Evolutionary conservation across 1,140 invertebrate species (phyloP).

Genomic region (Drosophila oshimai): DNA sequence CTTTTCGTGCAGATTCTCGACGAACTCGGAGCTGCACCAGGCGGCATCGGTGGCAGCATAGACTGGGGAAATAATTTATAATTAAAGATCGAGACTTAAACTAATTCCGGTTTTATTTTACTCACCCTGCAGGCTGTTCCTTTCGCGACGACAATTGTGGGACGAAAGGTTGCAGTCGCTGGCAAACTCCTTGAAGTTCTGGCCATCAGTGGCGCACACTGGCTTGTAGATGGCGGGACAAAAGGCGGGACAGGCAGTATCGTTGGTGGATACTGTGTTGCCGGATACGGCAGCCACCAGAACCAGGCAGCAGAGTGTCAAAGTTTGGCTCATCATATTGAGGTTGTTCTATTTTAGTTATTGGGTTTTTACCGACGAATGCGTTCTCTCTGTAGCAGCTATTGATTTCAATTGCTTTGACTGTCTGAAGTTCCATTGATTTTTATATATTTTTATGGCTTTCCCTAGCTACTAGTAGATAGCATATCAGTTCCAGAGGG

Average conservation of each 20-base stretch:
- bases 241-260: constrained; percentile 56
- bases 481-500: constrained; percentile 36
- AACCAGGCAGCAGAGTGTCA: constrained; percentile 41
- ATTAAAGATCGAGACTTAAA: neutral
- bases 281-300: constrained; percentile 45
- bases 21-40: constrained; percentile 70
- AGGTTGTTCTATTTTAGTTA: neutral
- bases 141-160: constrained; percentile 64
- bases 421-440: constrained; percentile 62
- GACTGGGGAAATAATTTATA: constrained; percentile 11
- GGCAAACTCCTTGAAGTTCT: constrained; percentile 65
- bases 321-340: constrained; percentile 41
- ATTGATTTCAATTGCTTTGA: constrained; percentile 63
- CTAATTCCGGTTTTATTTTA: neutral
- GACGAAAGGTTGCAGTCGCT: constrained; percentile 59
- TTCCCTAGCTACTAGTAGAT: constrained; percentile 22
- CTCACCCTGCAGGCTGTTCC: constrained; percentile 44
- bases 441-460: constrained; percentile 62
- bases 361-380: constrained; percentile 3
- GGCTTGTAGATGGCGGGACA: constrained; percentile 64
- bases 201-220: constrained; percentile 65
- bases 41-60: constrained; percentile 58
- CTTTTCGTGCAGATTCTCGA: constrained; percentile 51
- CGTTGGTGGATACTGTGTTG: constrained; percentile 58
- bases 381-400: constrained; percentile 55